These are phyloP conservation scores for Cephus spinipes DNA, from an alignment of 2,888 invertebrate species.

Conservation along the genomic window DNA sequence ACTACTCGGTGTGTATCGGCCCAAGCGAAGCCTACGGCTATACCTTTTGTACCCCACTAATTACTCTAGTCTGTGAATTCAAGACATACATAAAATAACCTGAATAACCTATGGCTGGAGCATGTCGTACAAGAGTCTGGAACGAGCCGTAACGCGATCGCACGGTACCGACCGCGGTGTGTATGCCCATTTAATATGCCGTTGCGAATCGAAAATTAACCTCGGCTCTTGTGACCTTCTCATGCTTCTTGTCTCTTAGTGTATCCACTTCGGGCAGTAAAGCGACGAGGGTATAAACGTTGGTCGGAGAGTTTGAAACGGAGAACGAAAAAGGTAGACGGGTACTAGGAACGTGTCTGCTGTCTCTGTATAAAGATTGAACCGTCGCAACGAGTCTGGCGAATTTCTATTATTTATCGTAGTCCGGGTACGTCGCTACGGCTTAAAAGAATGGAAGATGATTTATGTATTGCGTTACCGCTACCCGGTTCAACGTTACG, in stretches of 20 bases:
- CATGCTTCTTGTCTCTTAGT: neutral
- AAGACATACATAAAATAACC: neutral
- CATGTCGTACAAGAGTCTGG: conserved; percentile 5
- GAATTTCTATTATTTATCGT: conserved; percentile 2
- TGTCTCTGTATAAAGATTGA: neutral
- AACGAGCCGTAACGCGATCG: neutral
- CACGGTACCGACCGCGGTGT: neutral
- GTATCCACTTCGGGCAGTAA: neutral
- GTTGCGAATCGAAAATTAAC: neutral
- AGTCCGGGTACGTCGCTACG: neutral
- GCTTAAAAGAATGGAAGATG: neutral
- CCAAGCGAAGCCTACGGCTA: neutral
- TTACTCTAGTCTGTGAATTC: conserved; percentile 3
- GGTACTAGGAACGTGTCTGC: neutral
- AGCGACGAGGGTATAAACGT: neutral
- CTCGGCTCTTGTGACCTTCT: neutral
- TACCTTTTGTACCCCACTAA: neutral
- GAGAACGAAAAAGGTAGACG: neutral
- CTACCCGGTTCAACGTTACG: neutral
- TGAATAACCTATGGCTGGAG: conserved; percentile 12
- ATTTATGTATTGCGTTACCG: neutral
- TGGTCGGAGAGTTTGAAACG: neutral
- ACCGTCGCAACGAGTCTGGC: neutral
- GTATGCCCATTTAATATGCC: neutral
- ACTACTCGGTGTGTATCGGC: neutral